Base-by-base conservation (phyloP, 2,888 invertebrate genomes). In the Acrobeloides nanus region DNA sequence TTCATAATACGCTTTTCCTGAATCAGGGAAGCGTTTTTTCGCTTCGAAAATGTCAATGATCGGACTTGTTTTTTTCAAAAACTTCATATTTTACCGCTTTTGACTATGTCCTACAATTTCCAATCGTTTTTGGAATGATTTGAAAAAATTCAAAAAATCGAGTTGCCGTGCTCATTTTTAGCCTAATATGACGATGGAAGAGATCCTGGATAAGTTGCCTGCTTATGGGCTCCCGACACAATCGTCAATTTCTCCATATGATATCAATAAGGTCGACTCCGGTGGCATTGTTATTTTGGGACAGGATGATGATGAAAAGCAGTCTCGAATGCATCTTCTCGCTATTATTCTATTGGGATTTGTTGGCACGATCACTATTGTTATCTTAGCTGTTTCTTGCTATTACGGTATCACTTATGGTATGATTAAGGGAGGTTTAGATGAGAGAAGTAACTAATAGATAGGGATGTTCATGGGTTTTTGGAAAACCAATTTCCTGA, bases 341-440 rank as follows among this genome's bases (percentile, higher is more conserved):
- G 59, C 66, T 12, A 64, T 64, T 20, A 55, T 68, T n/a, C 62
- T 61, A 5, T 46, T 70, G 20, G 68, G 63, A 1, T 49, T 59
- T n/a, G 59, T 71, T 6, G 64, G 55, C 1, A 57, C 57, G 2
- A 37, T 66, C 8, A 62, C 68, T 6, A 44, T 67, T 23, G 52
- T 58, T 23, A 57, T 70, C 12, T 42, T 69, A 25, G 58, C 53
- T 25, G 53, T 61, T 37, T 65, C 68, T 33, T 64, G 95, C 90
- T 79, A 51, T 35, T 62, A 64, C 43, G 29, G 49, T 38, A n/a
- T n/a, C n/a, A n/a, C n/a, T n/a, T n/a, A n/a, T n/a, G n/a, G n/a
- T n/a, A n/a, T n/a, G n/a, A n/a, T n/a, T n/a, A n/a, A n/a, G n/a
- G n/a, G n/a, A n/a, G n/a, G n/a, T n/a, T n/a, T n/a, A n/a, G n/a